Evolutionary conservation across 2,888 invertebrate species (phyloP).

Genomic region (Aproaerema taeniolella): DNA sequence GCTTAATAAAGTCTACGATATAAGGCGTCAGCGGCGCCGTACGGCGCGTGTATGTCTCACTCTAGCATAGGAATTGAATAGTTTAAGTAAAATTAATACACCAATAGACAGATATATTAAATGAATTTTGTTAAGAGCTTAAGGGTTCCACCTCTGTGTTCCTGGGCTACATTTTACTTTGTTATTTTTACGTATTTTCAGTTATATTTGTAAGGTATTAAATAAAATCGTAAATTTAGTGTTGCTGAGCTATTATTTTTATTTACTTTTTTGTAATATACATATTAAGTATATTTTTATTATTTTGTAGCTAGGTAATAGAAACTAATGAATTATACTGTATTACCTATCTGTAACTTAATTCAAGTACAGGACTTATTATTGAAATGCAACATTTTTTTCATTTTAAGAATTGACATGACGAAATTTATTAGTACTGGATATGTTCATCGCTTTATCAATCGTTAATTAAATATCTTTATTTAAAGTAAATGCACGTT

Average conservation of each 20-base stretch:
- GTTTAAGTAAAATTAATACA: conserved; percentile 66
- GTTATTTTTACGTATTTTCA: conserved; percentile 45
- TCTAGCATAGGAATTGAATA: conserved; percentile 74
- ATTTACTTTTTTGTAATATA: conserved; percentile 59
- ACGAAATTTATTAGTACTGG: conserved; percentile 22
- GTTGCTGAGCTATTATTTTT: conserved; percentile 60
- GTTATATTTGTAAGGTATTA: conserved; percentile 42
- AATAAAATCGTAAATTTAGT: conserved; percentile 49
- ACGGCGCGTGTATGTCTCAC: conserved; percentile 37
- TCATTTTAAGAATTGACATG: conserved; percentile 33
- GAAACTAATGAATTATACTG: conserved; percentile 35
- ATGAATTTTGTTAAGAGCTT: conserved; percentile 61
- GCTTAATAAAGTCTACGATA: conserved; percentile 32
- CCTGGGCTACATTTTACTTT: conserved; percentile 51
- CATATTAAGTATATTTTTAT: conserved; percentile 58
- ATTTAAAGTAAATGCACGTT: conserved; percentile 18
- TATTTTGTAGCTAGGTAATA: conserved; percentile 53
- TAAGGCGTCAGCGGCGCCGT: conserved; percentile 23
- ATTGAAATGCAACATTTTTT: conserved; percentile 32
- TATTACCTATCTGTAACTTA: conserved; percentile 29
- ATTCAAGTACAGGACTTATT: conserved; percentile 43
- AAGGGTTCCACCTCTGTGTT: conserved; percentile 60
- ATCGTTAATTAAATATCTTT: conserved; percentile 23
- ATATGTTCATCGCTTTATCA: conserved; percentile 19
- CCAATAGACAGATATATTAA: conserved; percentile 58